Conservation (phyloP, 2,113 vertebrate genomes). For the Bolborhynchus lineola region DNA sequence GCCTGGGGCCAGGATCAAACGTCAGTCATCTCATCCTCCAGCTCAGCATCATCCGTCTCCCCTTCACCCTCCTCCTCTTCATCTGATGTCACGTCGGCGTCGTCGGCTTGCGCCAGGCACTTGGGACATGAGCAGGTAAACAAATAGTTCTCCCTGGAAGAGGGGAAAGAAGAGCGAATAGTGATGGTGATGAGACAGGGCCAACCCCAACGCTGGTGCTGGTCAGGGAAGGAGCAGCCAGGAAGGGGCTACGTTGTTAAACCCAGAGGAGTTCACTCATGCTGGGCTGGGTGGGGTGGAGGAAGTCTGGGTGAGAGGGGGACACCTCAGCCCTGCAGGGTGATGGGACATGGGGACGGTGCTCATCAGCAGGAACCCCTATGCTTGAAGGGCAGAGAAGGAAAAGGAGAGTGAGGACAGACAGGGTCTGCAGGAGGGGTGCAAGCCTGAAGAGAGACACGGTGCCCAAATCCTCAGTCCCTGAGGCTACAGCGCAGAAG, state of each 20-base stretch:
- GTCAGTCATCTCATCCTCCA: constrained; percentile 98
- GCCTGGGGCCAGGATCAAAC: constrained; percentile 75
- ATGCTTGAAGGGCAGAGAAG: not conserved
- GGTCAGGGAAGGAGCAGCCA: not conserved
- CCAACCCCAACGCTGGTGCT: not conserved
- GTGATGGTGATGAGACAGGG: rapidly evolving
- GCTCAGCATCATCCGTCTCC: constrained; percentile 89
- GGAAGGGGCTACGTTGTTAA: not conserved
- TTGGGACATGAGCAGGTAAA: constrained; percentile 94
- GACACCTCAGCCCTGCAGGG: not conserved
- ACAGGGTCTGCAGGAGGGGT: not conserved
- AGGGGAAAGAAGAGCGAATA: not conserved
- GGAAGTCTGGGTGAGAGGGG: not conserved
- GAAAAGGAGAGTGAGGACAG: not conserved
- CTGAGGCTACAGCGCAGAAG: not conserved
- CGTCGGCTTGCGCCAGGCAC: constrained; percentile 88
- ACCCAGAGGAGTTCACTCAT: not conserved
- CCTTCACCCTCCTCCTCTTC: constrained; percentile 89
- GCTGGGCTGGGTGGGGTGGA: not conserved
- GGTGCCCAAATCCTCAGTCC: not conserved
- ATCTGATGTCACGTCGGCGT: constrained; percentile 90
- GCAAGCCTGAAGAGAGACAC: not conserved
- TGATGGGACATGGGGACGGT: not conserved
- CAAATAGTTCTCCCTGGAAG: constrained; percentile 93
- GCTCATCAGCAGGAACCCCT: not conserved